phyloP scores from a whole-genome alignment of 2,888 invertebrate genomes.

The Drosophila longiperda region DNA sequence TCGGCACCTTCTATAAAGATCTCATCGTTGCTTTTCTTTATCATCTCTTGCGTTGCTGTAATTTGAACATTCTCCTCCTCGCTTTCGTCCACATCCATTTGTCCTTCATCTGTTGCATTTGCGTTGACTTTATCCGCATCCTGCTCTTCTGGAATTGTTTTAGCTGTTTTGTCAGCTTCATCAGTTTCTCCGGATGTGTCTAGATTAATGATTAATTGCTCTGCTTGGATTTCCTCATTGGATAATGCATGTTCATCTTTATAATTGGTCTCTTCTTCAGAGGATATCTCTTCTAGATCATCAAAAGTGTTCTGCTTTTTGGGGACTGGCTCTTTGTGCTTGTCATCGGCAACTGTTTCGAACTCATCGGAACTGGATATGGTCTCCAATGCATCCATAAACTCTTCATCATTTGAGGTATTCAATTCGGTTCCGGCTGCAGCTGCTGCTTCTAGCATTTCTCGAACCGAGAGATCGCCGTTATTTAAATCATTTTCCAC shows the following conservation, averaged over 20 bases:
- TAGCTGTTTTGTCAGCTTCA: background rate
- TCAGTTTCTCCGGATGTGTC: constrained; percentile 54
- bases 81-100: background rate
- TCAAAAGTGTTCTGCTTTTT: constrained; percentile 7
- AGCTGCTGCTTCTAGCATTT: background rate
- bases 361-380: constrained; percentile 68
- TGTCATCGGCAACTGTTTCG: constrained; percentile 17
- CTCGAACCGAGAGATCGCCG: background rate
- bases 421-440: constrained; percentile 1
- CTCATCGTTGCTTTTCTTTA: constrained; percentile 12
- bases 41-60: constrained; percentile 25
- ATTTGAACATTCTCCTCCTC: background rate
- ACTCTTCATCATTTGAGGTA: constrained; percentile 49
- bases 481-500: background rate
- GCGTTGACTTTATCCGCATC: background rate
- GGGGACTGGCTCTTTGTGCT: background rate
- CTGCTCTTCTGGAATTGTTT: background rate
- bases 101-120: background rate
- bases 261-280: constrained; percentile 51
- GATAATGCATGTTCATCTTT: background rate
- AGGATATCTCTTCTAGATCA: constrained; percentile 55
- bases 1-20: constrained; percentile 3
- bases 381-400: constrained; percentile 64
- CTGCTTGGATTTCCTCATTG: background rate
- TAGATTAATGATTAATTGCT: constrained; percentile 49